Percentiles rank a stretch among this genome's conserved stretches.
Conservation (phyloP, 2,113 vertebrate species). For the Festucalex cinctus region DNA sequence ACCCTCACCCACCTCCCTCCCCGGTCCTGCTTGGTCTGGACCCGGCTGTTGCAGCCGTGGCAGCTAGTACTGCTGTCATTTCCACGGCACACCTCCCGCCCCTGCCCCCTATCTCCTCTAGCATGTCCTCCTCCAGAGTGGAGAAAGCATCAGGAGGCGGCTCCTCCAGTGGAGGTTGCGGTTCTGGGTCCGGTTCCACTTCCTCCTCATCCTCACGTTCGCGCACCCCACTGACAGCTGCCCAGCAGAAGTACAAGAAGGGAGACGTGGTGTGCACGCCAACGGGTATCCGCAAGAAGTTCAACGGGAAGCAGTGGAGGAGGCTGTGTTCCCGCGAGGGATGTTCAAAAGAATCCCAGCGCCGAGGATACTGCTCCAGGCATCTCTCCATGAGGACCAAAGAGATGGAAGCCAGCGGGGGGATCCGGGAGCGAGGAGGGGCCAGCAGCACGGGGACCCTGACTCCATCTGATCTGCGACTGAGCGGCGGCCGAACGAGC, state of each 20-base stretch:
- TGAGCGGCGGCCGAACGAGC: constrained; percentile 71
- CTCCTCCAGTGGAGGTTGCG: constrained; percentile 43
- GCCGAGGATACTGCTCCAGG: constrained; percentile 87
- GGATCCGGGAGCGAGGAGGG: constrained; percentile 76
- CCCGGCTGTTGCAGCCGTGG: constrained; percentile 42
- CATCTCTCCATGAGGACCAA: constrained; percentile 96
- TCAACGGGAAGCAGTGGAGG: constrained; percentile 93
- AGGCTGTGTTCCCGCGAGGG: constrained; percentile 87
- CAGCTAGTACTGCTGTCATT: constrained; percentile 50
- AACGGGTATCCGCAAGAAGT: constrained; percentile 90
- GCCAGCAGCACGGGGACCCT: constrained; percentile 76
- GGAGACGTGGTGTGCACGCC: constrained; percentile 92
- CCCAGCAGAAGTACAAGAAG: constrained; percentile 93
- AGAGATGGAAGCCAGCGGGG: constrained; percentile 87
- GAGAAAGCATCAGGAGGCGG: constrained; percentile 67
- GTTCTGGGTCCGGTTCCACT: constrained; percentile 62
- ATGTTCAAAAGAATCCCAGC: constrained; percentile 91
- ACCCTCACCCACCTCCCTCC: constrained; percentile 60
- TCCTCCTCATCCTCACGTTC: constrained; percentile 77
- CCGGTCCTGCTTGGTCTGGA: constrained; percentile 70
- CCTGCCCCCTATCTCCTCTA: constrained; percentile 65
- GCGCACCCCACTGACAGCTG: constrained; percentile 81
- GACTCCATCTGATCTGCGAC: constrained; percentile 72
- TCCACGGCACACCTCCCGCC: constrained; percentile 66
- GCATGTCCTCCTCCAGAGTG: constrained; percentile 55